These are phyloP conservation scores for Nothoprocta perdicaria DNA, from an alignment of 2,113 vertebrate species.

Conservation along the genomic window DNA sequence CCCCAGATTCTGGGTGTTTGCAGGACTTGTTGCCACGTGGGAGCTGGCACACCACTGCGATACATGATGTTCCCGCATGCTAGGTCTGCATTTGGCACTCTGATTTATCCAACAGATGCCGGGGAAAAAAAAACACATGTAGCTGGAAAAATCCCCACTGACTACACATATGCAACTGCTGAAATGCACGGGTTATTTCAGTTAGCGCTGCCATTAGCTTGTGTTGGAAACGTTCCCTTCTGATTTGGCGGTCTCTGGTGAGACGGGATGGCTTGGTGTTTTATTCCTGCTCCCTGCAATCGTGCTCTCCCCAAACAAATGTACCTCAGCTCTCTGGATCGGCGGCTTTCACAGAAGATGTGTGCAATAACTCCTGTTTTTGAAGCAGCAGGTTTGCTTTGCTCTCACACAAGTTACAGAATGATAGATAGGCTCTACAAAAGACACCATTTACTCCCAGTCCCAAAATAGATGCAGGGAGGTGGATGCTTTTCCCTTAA, in stretches of 20 bases:
- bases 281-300: neutral
- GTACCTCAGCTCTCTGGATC: neutral
- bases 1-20: no score
- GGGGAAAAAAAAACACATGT: neutral
- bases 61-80: constrained; percentile 12
- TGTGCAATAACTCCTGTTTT: neutral
- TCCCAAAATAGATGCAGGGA: neutral
- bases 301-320: neutral
- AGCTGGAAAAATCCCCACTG: constrained; percentile 7
- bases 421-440: neutral
- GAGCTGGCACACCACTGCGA: constrained; percentile 29
- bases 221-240: neutral
- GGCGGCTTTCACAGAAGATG: neutral
- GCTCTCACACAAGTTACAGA: neutral
- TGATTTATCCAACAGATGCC: constrained; percentile 46
- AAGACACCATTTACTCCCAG: neutral
- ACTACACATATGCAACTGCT: neutral
- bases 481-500: fast-evolving
- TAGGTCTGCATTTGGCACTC: constrained; percentile 16
- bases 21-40: no score
- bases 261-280: neutral
- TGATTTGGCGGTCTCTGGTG: neutral
- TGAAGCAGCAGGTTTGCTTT: neutral
- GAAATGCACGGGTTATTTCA: constrained; percentile 42
- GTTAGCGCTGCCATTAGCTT: neutral